These are phyloP conservation scores for Myiotriccus ornatus DNA, from an alignment of 2,797 vertebrate genomes.

Conservation along the genomic window DNA sequence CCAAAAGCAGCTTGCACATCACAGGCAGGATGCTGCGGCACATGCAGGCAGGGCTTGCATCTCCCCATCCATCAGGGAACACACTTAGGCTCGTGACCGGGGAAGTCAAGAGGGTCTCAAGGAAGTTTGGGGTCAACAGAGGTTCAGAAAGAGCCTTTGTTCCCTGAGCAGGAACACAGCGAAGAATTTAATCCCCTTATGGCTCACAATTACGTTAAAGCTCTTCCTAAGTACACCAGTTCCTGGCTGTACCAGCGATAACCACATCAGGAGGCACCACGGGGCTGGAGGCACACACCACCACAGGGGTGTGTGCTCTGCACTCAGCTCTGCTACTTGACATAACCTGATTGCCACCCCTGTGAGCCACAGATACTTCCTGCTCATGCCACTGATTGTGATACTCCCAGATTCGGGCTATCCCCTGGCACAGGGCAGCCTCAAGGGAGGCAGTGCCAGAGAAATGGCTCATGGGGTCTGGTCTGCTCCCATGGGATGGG, in stretches of 20 bases:
- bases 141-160: conserved; percentile 28
- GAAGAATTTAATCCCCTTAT: conserved; percentile 39
- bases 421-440: not conserved
- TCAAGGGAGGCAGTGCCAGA: not conserved
- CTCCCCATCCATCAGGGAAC: conserved; percentile 6
- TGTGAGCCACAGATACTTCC: rapidly evolving
- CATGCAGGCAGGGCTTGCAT: rapidly evolving
- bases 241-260: not conserved
- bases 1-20: rapidly evolving
- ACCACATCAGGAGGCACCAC: not conserved
- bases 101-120: conserved; percentile 41
- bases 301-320: not conserved
- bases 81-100: not conserved
- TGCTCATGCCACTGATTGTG: not conserved
- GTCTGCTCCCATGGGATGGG: not conserved
- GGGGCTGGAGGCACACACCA: not conserved
- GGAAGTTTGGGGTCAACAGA: conserved; percentile 37
- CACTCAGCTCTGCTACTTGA: not conserved
- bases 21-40: rapidly evolving
- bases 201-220: conserved; percentile 14
- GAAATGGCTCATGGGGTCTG: not conserved
- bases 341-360: not conserved
- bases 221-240: not conserved
- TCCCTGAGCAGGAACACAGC: conserved; percentile 4
- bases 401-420: rapidly evolving